Conservation (phyloP, 2,888 invertebrate species). For the Drosophila falleni region DNA sequence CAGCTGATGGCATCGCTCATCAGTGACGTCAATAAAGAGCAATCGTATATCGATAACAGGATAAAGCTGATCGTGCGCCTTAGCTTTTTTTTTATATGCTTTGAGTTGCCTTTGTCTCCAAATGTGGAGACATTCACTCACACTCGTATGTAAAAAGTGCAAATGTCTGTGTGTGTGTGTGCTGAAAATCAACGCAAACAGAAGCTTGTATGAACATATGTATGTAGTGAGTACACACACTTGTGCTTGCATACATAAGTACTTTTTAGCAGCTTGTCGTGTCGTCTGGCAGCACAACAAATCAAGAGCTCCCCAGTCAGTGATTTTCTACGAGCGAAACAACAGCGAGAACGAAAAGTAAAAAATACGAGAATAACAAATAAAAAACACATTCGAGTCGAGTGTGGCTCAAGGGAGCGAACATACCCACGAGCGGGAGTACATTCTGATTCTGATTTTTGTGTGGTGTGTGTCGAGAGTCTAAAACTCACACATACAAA, state of each 20-base stretch:
- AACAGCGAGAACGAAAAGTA: slow-evolving; percentile 14
- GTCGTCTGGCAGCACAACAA: slow-evolving; percentile 22
- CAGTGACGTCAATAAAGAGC: slow-evolving; percentile 21
- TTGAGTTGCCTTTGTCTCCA: slow-evolving; percentile 13
- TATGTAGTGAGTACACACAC: neutral
- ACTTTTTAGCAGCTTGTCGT: slow-evolving; percentile 4
- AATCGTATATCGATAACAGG: slow-evolving; percentile 43
- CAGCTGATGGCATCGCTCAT: slow-evolving; percentile 33
- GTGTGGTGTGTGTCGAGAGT: slow-evolving; percentile 11
- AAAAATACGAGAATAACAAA: slow-evolving; percentile 3
- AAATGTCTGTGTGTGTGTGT: slow-evolving; percentile 20
- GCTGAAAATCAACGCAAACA: neutral
- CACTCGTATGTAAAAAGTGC: slow-evolving; percentile 5
- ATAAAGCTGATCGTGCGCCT: slow-evolving; percentile 40
- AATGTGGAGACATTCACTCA: slow-evolving; percentile 6
- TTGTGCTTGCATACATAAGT: no score
- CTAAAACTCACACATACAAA: slow-evolving; percentile 19
- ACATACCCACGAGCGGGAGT: slow-evolving; percentile 37
- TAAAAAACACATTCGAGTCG: slow-evolving; percentile 27
- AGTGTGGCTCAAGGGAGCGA: slow-evolving; percentile 43
- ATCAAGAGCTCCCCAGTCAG: slow-evolving; percentile 25
- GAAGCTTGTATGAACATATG: slow-evolving; percentile 1
- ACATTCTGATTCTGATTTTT: slow-evolving; percentile 50
- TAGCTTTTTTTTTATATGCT: slow-evolving; percentile 3
- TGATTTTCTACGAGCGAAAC: slow-evolving; percentile 26